Evolutionary conservation across 2,888 invertebrate genomes (phyloP).

Genomic region (Hypomecis atomaria): DNA sequence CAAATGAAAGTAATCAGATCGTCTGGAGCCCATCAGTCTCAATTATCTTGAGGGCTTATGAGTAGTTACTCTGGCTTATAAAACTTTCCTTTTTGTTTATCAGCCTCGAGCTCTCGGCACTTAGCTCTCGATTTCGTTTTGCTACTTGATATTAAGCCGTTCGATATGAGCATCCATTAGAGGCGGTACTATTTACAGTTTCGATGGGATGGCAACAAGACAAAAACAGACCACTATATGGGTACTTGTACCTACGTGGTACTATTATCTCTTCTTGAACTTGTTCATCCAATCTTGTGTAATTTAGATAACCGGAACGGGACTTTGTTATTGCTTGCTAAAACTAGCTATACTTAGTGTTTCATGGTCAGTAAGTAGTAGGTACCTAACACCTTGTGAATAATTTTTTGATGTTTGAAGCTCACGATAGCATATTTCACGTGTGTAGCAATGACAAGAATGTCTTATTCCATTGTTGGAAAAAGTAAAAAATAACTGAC

Average conservation of each 20-base stretch:
- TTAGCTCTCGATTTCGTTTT: slow-evolving; percentile 26
- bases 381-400: no score
- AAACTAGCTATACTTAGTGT: no score
- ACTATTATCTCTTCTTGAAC: no score
- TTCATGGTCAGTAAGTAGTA: no score
- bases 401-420: no score
- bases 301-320: no score
- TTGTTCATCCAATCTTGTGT: background rate
- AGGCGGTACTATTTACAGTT: slow-evolving; percentile 6
- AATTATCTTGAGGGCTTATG: slow-evolving; percentile 30
- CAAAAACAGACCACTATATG: background rate
- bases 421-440: no score
- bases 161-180: slow-evolving; percentile 4
- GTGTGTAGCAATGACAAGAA: no score
- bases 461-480: no score
- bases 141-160: slow-evolving; percentile 25
- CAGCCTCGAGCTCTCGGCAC: slow-evolving; percentile 10
- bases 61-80: slow-evolving; percentile 33
- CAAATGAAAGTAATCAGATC: slow-evolving; percentile 37
- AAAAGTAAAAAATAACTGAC: no score
- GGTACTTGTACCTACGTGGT: no score
- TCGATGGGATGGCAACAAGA: background rate
- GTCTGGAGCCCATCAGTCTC: slow-evolving; percentile 34
- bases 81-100: slow-evolving; percentile 34
- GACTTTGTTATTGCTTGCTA: no score